Base-by-base conservation (phyloP, 2,888 invertebrate species). In the Cantharis rustica region DNA sequence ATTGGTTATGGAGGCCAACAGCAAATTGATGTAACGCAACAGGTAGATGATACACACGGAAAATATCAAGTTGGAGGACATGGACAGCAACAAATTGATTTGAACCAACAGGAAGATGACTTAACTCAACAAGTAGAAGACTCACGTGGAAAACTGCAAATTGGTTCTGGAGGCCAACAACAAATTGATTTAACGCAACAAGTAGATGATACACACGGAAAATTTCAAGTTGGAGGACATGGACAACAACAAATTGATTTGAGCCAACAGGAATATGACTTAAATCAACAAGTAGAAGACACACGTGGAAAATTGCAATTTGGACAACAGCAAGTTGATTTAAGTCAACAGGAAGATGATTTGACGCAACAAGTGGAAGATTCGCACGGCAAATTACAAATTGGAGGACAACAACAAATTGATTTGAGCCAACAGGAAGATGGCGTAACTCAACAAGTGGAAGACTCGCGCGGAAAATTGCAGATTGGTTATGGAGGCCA, bases 371-470 rank as follows among this genome's bases (percentile, higher is more conserved):
- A 83, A 72, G 79, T 83, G 82, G 69, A 68, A 73, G 20, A 73
- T 15, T 23, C 84, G 78, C 17, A 82, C 82, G 72, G 84, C 79
- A 80, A 83, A 82, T 63, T 82, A 70, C 77, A 86, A 83, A 10
- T 72, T 79, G 77, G 76, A 9, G 20, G 20, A 13, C 77, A 79
- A 66, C 75, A 76, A 71, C 20, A 20, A 17, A 47, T 80, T 72
- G 75, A 76, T 62, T 23, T 79, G 5, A 63, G 68, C 13, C 78
- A 75, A 68, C 76, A 70, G 62, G 27, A 61, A 62, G 47, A 80
- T 61, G 78, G 76, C 78, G 66, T 83, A 69, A 79, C 79, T 5
- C 83, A 85, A 74, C 79, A 82, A 75, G 66, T 73, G 2, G 73
- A 80, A 71, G 71, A 81, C 16, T 62, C 31, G 9, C 72, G 13